phyloP scores from a whole-genome alignment of 2,113 vertebrate species.

The Tragelaphus scriptus region DNA sequence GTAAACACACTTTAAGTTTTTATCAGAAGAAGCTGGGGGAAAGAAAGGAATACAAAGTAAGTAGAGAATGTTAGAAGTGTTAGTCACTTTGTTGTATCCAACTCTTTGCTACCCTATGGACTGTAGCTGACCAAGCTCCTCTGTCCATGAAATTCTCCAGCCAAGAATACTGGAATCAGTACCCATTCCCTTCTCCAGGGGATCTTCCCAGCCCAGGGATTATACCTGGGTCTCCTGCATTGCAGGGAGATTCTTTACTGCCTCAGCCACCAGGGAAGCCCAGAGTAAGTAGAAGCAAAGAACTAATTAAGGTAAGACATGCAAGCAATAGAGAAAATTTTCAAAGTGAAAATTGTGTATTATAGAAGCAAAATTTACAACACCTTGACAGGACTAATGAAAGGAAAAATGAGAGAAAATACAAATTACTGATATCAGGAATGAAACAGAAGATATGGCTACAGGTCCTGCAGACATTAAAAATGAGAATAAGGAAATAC shows the following conservation, averaged over 20 bases:
- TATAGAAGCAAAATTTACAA: not conserved
- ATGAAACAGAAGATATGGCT: not conserved
- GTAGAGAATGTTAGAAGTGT: not conserved
- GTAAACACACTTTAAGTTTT: not conserved
- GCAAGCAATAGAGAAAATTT: not conserved
- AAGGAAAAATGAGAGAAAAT: not conserved
- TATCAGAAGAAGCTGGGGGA: not conserved
- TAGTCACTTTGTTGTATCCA: not conserved
- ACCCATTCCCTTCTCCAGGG: not conserved
- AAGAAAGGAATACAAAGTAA: not conserved
- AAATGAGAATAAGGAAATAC: not conserved
- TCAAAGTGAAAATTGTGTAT: not conserved
- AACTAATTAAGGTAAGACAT: not conserved
- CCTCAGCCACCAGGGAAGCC: not conserved
- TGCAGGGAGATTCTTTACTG: not conserved
- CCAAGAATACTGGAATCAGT: not conserved
- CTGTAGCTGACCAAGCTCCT: not conserved
- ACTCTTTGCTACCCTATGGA: not conserved
- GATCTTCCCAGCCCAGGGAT: not conserved
- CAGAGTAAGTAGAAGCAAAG: not conserved
- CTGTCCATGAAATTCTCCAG: not conserved
- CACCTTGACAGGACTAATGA: not conserved
- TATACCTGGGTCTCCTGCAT: not conserved
- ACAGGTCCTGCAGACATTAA: not conserved
- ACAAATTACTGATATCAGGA: not conserved